Base-by-base conservation (phyloP, 2,888 invertebrate species). In the Oscheius sp. region DNA sequence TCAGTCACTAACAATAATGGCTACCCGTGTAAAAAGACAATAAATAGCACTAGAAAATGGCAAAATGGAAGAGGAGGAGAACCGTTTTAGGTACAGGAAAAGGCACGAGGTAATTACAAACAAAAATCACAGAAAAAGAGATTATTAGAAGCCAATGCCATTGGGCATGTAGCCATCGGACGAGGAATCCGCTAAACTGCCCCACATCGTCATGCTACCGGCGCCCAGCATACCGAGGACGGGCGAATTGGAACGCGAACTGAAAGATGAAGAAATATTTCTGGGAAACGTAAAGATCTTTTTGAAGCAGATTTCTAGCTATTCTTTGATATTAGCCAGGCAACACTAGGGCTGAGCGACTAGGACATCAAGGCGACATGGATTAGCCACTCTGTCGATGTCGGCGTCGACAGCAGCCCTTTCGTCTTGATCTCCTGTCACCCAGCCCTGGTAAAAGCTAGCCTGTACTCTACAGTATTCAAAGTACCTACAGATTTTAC, bases 181-280 rank as follows among this genome's bases (percentile, higher is more conserved):
- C 13, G 18, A 25, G 52, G 25, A n/a, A 52, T 27, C 66, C 2
- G 27, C 52, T 1, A 53, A 46, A 53, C 72, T 72, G 9, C 66
- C 69, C 72, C 72, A 72, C 72, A 72, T 72, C n/a, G n/a, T n/a
- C 45, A 72, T 45, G 23, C 53, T 72, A 13, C 72, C 72, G 25
- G 72, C 72, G 1, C 72, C 72, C 56, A 72, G 41, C 72, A 72
- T 72, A 18, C 72, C 72, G 13, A 72, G 72, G n/a, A 72, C 72
- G 13, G 72, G 72, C 13, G 72, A 72, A n/a, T 41, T 66, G 18
- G 72, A 72, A 25, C 72, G 72, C 7, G 72, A 72, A 55, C 72
- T 72, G 46, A 29, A 66, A 66, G 12, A 35, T 3, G 5, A 35
- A 9, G 35, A 35, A 35, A 6, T 35, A 35, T 35, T 35, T 35